Evolutionary conservation across 2,797 vertebrate species (phyloP).

Genomic region (Cygnus olor): DNA sequence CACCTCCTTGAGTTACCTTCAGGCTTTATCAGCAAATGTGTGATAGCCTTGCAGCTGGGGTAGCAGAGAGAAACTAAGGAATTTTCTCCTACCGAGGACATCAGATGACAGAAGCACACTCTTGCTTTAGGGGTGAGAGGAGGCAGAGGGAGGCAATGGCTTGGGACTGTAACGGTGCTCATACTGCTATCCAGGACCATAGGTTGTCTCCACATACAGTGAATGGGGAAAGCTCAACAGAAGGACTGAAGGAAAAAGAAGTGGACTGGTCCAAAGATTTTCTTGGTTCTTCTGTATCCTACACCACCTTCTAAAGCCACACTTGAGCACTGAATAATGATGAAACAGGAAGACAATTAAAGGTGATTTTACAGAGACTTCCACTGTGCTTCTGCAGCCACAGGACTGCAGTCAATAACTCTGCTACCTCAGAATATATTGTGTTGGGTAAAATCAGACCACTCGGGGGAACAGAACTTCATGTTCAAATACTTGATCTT

Average conservation of each 20-base stretch:
- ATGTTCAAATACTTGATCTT: slow-evolving; percentile 15
- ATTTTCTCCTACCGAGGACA: background rate
- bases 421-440: slow-evolving; percentile 13
- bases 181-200: background rate
- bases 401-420: background rate
- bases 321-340: background rate
- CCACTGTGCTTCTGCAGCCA: background rate
- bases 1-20: background rate
- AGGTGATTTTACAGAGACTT: background rate
- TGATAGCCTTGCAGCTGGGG: accelerated
- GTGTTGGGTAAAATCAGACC: background rate
- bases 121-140: background rate
- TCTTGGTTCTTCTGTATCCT: background rate
- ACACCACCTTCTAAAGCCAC: background rate
- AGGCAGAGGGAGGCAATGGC: background rate
- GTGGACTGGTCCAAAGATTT: background rate
- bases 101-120: background rate
- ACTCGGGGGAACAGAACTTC: background rate
- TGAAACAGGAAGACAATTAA: background rate
- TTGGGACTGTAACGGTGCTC: background rate
- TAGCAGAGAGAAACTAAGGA: background rate
- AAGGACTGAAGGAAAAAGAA: background rate
- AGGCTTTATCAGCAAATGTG: background rate
- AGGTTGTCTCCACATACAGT: background rate
- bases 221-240: background rate